Percentiles rank a stretch among this genome's conserved stretches.
phyloP scores from a whole-genome alignment of 2,113 vertebrate species.

The Dermatemys mawii region DNA sequence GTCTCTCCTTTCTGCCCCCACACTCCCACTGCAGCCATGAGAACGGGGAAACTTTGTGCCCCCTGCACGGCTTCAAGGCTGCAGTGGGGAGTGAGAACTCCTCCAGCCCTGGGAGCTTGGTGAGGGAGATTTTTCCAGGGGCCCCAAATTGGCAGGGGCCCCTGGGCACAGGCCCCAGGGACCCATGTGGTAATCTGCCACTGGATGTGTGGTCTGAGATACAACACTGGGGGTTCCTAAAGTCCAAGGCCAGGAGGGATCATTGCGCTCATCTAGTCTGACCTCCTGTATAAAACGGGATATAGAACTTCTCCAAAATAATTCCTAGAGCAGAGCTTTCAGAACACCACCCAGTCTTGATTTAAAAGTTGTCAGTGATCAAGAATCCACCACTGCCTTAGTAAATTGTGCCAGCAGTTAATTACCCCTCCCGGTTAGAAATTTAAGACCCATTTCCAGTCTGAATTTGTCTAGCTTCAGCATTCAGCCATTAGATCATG shows the following conservation, averaged over 20 bases:
- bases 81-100: no score
- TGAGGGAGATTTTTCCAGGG: no score
- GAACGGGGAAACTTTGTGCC: no score
- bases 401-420: neutral
- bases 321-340: neutral
- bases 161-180: no score
- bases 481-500: neutral
- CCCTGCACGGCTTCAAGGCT: no score
- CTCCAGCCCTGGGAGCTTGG: no score
- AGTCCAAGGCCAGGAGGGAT: neutral
- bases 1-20: no score
- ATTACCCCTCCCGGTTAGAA: neutral
- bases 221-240: neutral
- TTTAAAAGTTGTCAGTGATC: neutral
- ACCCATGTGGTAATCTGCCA: no score
- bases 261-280: neutral
- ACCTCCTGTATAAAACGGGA: neutral
- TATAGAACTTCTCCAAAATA: neutral
- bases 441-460: neutral
- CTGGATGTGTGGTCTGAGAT: neutral
- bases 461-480: neutral
- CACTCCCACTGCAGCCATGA: no score
- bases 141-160: no score
- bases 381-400: neutral
- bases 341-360: neutral